phyloP scores from a whole-genome alignment of 1,140 invertebrate genomes.

The Mesaphorura yosii region DNA sequence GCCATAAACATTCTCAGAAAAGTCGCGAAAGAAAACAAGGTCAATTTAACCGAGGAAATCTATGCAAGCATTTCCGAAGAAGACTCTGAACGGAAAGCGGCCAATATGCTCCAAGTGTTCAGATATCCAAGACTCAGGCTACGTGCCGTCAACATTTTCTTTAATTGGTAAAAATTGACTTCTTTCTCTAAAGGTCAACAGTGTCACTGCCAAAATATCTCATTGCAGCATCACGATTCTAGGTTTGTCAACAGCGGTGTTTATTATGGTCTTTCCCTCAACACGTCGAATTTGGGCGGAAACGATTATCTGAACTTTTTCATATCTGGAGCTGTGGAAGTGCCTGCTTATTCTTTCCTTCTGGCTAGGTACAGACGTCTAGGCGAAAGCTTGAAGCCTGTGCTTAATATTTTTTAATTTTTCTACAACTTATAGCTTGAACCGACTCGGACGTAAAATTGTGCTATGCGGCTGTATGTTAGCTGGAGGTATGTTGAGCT shows the following conservation, averaged over 20 bases:
- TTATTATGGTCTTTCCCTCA: constrained; percentile 72
- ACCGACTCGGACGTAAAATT: constrained; percentile 56
- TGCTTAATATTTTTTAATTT: constrained; percentile 3
- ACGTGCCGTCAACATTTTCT: constrained; percentile 59
- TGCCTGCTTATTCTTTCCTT: constrained; percentile 18
- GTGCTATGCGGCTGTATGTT: constrained; percentile 59
- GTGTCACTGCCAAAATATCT: constrained; percentile 54
- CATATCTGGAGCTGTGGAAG: constrained; percentile 61
- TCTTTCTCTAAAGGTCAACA: constrained; percentile 60
- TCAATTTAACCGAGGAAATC: constrained; percentile 44
- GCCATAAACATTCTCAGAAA: constrained; percentile 55
- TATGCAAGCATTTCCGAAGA: constrained; percentile 42
- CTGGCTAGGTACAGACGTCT: constrained; percentile 13
- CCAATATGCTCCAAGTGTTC: constrained; percentile 40
- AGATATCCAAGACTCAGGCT: constrained; percentile 55
- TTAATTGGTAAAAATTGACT: constrained; percentile 43
- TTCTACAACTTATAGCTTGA: constrained; percentile 44
- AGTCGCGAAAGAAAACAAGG: constrained; percentile 55
- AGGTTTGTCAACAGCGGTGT: constrained; percentile 63
- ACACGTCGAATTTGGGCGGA: constrained; percentile 59
- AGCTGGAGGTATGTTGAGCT: constrained; percentile 45
- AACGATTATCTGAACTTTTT: constrained; percentile 64
- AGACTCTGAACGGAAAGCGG: constrained; percentile 4
- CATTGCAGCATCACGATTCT: constrained; percentile 47
- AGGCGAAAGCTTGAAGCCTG: not conserved